These are phyloP conservation scores for Drosophila santomea DNA, from an alignment of 1,140 invertebrate species.

Conservation along the genomic window DNA sequence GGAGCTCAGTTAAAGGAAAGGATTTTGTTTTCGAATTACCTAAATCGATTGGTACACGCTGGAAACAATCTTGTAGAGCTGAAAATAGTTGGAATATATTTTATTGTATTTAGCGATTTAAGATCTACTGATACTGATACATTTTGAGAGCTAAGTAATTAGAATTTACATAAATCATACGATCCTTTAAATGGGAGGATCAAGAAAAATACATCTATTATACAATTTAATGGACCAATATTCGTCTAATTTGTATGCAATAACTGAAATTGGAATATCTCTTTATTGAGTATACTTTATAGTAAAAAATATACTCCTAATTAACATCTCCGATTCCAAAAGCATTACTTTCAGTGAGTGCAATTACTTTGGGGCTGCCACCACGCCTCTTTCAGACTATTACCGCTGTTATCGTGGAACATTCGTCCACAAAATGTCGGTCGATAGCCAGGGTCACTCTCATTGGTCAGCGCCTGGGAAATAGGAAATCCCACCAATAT, in stretches of 20 bases:
- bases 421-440: slow-evolving; percentile 42
- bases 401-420: slow-evolving; percentile 24
- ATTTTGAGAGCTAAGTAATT: too few species aligned
- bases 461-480: slow-evolving; percentile 51
- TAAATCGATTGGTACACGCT: background rate
- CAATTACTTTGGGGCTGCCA: slow-evolving; percentile 12
- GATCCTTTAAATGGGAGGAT: too few species aligned
- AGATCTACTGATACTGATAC: too few species aligned
- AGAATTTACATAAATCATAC: too few species aligned
- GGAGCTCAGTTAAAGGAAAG: background rate
- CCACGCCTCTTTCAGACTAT: slow-evolving; percentile 48
- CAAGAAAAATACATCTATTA: too few species aligned
- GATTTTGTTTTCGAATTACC: background rate
- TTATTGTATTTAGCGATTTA: too few species aligned
- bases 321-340: background rate
- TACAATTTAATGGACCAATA: too few species aligned
- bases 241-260: too few species aligned
- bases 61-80: background rate
- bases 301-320: background rate
- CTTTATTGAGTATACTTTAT: too few species aligned
- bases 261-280: too few species aligned
- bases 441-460: slow-evolving; percentile 39
- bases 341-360: slow-evolving; percentile 3
- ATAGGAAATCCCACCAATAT: slow-evolving; percentile 20
- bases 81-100: too few species aligned